These are phyloP conservation scores for Drosophila tanythrix DNA, from an alignment of 2,888 invertebrate genomes.

Conservation along the genomic window DNA sequence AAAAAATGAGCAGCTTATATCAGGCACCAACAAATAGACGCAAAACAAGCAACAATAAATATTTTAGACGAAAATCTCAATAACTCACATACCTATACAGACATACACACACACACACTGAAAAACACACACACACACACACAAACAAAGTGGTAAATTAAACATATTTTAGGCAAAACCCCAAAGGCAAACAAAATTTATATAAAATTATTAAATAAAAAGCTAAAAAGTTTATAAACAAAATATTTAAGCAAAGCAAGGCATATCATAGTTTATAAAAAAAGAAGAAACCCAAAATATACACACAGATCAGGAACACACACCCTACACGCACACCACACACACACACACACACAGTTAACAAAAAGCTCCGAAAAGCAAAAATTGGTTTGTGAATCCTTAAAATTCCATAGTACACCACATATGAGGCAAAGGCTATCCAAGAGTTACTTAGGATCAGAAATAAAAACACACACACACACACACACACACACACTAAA, in stretches of 20 bases:
- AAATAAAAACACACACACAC: not conserved
- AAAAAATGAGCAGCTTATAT: slow-evolving; percentile 63
- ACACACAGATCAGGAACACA: slow-evolving; percentile 18
- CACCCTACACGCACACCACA: slow-evolving; percentile 26
- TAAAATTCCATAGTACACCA: slow-evolving; percentile 29
- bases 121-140: slow-evolving; percentile 30
- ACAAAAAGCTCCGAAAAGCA: slow-evolving; percentile 6
- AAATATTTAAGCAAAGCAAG: slow-evolving; percentile 86
- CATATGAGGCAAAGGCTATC: slow-evolving; percentile 12
- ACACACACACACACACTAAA: not conserved
- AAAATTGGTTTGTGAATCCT: slow-evolving; percentile 29
- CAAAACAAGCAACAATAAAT: slow-evolving; percentile 54
- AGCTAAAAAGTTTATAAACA: slow-evolving; percentile 57
- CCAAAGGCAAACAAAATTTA: slow-evolving; percentile 67
- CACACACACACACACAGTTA: slow-evolving; percentile 26
- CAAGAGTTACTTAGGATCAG: slow-evolving; percentile 25
- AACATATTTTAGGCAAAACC: slow-evolving; percentile 82
- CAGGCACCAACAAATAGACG: slow-evolving; percentile 62
- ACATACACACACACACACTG: slow-evolving; percentile 50
- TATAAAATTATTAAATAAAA: slow-evolving; percentile 62
- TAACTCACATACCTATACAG: slow-evolving; percentile 28
- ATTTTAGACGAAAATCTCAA: slow-evolving; percentile 60
- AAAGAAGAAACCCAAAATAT: slow-evolving; percentile 32
- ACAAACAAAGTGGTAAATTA: slow-evolving; percentile 51
- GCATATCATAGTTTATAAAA: slow-evolving; percentile 96